Percentiles rank a stretch among this genome's conserved stretches.
These are phyloP conservation scores for Tachystola acroxantha DNA, from an alignment of 2,888 invertebrate species.

Conservation along the genomic window DNA sequence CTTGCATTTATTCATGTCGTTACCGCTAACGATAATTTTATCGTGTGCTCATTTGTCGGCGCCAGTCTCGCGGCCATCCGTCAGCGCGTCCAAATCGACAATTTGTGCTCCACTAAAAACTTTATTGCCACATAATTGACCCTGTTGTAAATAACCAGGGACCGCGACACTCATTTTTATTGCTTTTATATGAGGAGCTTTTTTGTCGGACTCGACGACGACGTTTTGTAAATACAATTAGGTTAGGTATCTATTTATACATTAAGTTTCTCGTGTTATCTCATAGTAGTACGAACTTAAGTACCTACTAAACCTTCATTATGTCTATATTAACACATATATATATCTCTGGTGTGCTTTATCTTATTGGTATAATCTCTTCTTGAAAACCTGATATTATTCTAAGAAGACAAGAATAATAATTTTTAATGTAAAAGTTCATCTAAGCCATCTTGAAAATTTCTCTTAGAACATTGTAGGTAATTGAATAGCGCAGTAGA, in stretches of 20 bases:
- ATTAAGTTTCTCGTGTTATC: no score
- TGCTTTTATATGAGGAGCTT: slow-evolving; percentile 9
- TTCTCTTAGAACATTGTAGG: slow-evolving; percentile 44
- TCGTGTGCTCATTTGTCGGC: slow-evolving; percentile 79
- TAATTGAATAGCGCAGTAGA: slow-evolving; percentile 67
- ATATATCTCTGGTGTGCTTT: no score
- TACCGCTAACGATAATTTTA: slow-evolving; percentile 80
- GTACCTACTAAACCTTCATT: no score
- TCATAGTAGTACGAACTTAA: no score
- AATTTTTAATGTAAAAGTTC: not conserved
- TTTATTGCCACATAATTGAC: slow-evolving; percentile 75
- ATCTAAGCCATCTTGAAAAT: slow-evolving; percentile 44
- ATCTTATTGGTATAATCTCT: no score
- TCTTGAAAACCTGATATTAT: no score
- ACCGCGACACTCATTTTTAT: slow-evolving; percentile 40
- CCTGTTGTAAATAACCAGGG: slow-evolving; percentile 57
- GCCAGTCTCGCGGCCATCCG: slow-evolving; percentile 72
- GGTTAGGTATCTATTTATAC: no score
- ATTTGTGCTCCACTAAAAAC: slow-evolving; percentile 75
- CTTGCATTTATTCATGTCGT: slow-evolving; percentile 80
- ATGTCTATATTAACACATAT: no score
- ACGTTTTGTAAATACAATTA: not conserved
- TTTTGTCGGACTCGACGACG: slow-evolving; percentile 9
- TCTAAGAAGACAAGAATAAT: no score
- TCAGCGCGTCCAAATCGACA: slow-evolving; percentile 72